Conservation (phyloP, 2,888 invertebrate species). For the Liodrosophila aerea region DNA sequence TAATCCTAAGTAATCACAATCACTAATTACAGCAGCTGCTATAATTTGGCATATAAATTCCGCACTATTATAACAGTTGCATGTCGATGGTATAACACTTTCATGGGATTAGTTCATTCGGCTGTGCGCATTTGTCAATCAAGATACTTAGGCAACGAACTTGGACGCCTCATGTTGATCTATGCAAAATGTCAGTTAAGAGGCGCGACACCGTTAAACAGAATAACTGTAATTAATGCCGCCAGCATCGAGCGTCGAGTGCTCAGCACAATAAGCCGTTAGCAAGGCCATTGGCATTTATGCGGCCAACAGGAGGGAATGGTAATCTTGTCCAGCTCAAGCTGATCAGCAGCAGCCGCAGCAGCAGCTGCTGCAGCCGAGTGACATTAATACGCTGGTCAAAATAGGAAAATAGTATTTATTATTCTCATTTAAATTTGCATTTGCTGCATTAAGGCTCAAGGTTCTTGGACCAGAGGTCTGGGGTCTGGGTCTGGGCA, state of each 20-base stretch:
- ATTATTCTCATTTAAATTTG: slow-evolving; percentile 42
- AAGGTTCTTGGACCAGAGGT: slow-evolving; percentile 54
- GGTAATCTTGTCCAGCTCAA: slow-evolving; percentile 53
- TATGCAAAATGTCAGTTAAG: slow-evolving; percentile 55
- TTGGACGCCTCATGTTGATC: slow-evolving; percentile 50
- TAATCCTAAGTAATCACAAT: no score
- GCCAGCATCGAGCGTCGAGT: slow-evolving; percentile 22
- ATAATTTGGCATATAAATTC: no score
- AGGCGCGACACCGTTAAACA: slow-evolving; percentile 64
- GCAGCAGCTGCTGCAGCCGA: slow-evolving; percentile 28
- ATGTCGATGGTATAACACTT: slow-evolving; percentile 1
- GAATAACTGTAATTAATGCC: slow-evolving; percentile 62
- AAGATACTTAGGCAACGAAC: slow-evolving; percentile 62
- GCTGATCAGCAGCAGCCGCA: background rate
- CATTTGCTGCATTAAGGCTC: slow-evolving; percentile 37
- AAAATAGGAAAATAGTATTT: slow-evolving; percentile 61
- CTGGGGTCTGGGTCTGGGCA: slow-evolving; percentile 32
- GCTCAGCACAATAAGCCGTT: slow-evolving; percentile 50
- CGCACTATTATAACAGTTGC: background rate
- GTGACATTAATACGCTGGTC: slow-evolving; percentile 52
- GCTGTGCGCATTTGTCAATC: slow-evolving; percentile 48
- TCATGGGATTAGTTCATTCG: background rate
- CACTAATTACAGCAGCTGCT: no score
- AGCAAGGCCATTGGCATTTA: slow-evolving; percentile 71
- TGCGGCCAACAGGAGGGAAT: slow-evolving; percentile 27